phyloP scores from a whole-genome alignment of 2,797 vertebrate genomes.

The Graptemys geographica region DNA sequence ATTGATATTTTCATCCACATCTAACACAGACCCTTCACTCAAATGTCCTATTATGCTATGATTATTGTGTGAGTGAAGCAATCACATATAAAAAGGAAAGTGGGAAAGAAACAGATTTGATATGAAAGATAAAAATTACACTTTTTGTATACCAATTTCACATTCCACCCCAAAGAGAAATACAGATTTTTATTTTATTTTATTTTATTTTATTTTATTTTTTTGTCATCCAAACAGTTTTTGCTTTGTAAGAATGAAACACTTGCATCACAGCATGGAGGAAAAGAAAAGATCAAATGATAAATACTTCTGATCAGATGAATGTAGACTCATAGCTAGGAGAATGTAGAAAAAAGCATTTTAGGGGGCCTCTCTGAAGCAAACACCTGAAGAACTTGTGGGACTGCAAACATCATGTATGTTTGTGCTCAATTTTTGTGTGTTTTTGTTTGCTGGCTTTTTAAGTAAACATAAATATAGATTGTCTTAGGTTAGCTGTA shows the following conservation, averaged over 20 bases:
- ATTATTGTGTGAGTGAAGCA: neutral
- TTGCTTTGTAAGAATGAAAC: slow-evolving; percentile 32
- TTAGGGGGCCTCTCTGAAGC: neutral
- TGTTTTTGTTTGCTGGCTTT: neutral
- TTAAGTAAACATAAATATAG: neutral
- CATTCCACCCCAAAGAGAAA: neutral
- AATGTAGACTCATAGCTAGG: neutral
- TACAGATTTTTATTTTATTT: neutral
- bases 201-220: neutral
- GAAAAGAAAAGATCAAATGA: slow-evolving; percentile 46
- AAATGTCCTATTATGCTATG: neutral
- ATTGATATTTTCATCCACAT: neutral
- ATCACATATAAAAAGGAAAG: neutral
- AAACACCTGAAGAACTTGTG: slow-evolving; percentile 14
- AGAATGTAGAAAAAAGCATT: neutral
- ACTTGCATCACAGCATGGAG: slow-evolving; percentile 28
- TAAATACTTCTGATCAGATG: slow-evolving; percentile 45
- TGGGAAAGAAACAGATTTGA: neutral
- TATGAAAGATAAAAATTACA: neutral
- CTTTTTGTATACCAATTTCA: neutral
- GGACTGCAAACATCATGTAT: neutral
- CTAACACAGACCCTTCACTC: rapidly evolving
- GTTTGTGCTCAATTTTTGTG: neutral
- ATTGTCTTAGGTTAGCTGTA: neutral
- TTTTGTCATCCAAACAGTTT: slow-evolving; percentile 12